phyloP scores from a whole-genome alignment of 2,888 invertebrate genomes.

The Brachyopa scutellaris region DNA sequence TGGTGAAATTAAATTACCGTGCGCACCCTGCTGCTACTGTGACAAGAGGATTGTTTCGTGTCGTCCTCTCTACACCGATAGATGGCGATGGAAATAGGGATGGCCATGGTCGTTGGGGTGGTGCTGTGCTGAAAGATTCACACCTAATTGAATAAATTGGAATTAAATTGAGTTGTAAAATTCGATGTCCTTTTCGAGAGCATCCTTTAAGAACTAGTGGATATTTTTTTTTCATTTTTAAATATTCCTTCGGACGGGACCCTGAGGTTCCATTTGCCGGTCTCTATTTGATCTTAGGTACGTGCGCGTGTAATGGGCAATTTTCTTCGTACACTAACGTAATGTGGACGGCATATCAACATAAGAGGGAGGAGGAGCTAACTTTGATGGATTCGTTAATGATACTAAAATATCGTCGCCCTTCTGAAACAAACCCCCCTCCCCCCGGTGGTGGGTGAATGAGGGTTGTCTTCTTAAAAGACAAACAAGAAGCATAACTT shows the following conservation, averaged over 20 bases:
- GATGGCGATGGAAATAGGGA: slow-evolving; percentile 10
- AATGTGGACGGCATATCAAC: neutral
- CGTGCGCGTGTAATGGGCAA: slow-evolving; percentile 37
- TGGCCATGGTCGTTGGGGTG: neutral
- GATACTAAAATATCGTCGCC: slow-evolving; percentile 12
- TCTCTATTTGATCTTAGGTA: slow-evolving; percentile 56
- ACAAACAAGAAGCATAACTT: slow-evolving; percentile 3
- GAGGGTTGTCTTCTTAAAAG: neutral
- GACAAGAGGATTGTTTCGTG: slow-evolving; percentile 1
- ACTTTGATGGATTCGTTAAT: slow-evolving; percentile 43
- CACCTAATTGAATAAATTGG: slow-evolving; percentile 72
- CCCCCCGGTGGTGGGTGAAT: too few relatives aligned
- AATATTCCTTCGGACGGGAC: too few relatives aligned
- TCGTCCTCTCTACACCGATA: neutral
- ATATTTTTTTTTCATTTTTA: neutral
- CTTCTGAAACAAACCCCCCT: too few relatives aligned
- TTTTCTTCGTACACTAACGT: slow-evolving; percentile 5
- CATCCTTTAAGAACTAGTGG: neutral
- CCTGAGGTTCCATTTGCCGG: slow-evolving; percentile 27
- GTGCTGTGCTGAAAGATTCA: slow-evolving; percentile 53
- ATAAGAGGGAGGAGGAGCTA: neutral
- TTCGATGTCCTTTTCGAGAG: slow-evolving; percentile 25
- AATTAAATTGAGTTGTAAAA: slow-evolving; percentile 72
- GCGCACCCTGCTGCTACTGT: neutral
- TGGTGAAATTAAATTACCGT: slow-evolving; percentile 64